Evolutionary conservation across 2,113 vertebrate genomes (phyloP).

Genomic region (Oreochromis aureus): DNA sequence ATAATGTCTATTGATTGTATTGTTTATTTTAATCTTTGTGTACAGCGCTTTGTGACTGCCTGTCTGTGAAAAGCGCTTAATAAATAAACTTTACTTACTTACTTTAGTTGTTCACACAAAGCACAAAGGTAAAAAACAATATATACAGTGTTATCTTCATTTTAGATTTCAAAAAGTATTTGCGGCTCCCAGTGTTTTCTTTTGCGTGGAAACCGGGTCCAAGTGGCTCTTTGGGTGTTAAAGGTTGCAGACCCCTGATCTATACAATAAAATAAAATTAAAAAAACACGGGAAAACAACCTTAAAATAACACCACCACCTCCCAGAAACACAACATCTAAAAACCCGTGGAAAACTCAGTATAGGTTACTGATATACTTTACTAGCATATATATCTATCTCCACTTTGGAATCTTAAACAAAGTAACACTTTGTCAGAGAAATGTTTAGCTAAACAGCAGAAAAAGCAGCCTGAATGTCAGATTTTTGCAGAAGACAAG

Average conservation of each 20-base stretch:
- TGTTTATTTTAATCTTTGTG: too few relatives aligned
- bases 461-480: neutral
- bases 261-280: accelerated
- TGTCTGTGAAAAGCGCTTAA: too few relatives aligned
- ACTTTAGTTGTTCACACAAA: too few relatives aligned
- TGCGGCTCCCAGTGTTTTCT: too few relatives aligned
- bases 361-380: neutral
- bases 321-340: neutral
- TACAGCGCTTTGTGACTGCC: too few relatives aligned
- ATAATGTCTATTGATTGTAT: too few relatives aligned
- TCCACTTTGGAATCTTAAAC: neutral
- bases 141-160: too few relatives aligned
- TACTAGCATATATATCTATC: neutral
- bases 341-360: neutral
- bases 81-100: too few relatives aligned
- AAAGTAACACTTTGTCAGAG: neutral
- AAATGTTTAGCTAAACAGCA: neutral
- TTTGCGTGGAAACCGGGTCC: too few relatives aligned
- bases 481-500: neutral
- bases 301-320: neutral
- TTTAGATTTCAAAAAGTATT: too few relatives aligned
- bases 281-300: neutral
- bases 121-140: too few relatives aligned
- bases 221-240: too few relatives aligned
- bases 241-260: neutral